These are phyloP conservation scores for Biston stratarius DNA, from an alignment of 2,888 invertebrate species.

Conservation along the genomic window DNA sequence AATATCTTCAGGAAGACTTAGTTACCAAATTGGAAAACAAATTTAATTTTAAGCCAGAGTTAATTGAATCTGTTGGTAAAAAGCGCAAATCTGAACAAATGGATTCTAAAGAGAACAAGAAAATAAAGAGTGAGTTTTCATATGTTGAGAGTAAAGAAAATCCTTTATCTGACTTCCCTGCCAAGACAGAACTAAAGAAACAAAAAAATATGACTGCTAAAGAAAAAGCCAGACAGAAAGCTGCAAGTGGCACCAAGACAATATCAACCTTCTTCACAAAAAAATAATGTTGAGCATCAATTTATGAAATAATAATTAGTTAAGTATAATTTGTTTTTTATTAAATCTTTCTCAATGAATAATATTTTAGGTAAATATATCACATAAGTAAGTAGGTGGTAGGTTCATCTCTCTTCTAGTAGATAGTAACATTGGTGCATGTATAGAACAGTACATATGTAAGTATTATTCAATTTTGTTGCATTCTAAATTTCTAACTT, in stretches of 20 bases:
- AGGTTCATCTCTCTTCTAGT: too few relatives aligned
- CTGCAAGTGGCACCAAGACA: conserved; percentile 92
- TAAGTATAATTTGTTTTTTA: not conserved
- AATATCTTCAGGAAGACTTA: conserved; percentile 91
- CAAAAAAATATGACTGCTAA: conserved; percentile 88
- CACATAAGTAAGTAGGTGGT: too few relatives aligned
- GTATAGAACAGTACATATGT: too few relatives aligned
- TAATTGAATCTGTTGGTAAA: conserved; percentile 76
- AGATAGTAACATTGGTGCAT: too few relatives aligned
- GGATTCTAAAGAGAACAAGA: conserved; percentile 72
- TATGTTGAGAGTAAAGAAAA: conserved; percentile 65
- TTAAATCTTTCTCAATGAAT: too few relatives aligned
- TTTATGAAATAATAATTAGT: not conserved
- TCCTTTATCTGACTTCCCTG: conserved; percentile 62
- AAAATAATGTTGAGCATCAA: conserved; percentile 19
- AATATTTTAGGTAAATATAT: too few relatives aligned
- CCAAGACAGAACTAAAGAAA: conserved; percentile 74
- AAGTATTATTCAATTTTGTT: too few relatives aligned
- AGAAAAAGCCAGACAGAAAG: conserved; percentile 91
- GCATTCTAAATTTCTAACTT: too few relatives aligned
- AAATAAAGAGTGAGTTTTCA: conserved; percentile 67
- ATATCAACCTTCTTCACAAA: conserved; percentile 85
- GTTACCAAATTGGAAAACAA: conserved; percentile 87
- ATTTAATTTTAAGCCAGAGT: conserved; percentile 89
- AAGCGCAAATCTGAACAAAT: conserved; percentile 84